Evolutionary conservation across 2,888 invertebrate genomes (phyloP).

Genomic region (Pristionchus arcanus): DNA sequence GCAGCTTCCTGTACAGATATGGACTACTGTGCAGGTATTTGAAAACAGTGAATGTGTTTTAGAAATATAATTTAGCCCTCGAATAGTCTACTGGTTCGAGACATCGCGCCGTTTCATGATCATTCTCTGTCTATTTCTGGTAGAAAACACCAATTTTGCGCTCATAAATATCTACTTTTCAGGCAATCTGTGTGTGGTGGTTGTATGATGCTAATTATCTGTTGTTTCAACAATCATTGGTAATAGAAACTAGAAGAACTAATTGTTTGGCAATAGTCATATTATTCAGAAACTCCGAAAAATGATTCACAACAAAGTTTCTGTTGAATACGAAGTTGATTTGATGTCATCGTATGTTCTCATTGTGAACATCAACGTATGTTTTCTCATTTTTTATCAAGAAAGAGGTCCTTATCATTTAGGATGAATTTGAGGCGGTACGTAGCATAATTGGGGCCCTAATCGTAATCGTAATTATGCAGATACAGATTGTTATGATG

Average conservation of each 20-base stretch:
- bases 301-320: background rate
- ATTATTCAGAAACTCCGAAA: background rate
- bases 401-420: background rate
- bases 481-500: background rate
- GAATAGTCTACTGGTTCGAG: background rate
- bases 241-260: background rate
- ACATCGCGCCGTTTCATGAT: background rate
- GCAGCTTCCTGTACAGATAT: slow-evolving; percentile 16
- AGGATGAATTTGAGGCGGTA: background rate
- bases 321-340: background rate
- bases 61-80: background rate
- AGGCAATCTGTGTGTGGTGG: background rate
- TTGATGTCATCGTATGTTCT: background rate
- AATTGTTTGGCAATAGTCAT: background rate
- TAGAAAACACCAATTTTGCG: background rate
- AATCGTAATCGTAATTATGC: background rate
- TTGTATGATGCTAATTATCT: background rate
- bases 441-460: background rate
- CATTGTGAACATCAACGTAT: background rate
- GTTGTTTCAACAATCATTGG: slow-evolving; percentile 8
- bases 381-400: background rate
- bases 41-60: background rate
- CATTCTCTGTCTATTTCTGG: background rate
- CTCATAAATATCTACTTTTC: background rate
- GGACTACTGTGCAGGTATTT: slow-evolving; percentile 31